A percentile compares a stretch with the other conserved stretches of the same genome.
Conservation (phyloP, 1,140 invertebrate genomes). For the Eupeodes corollae region DNA sequence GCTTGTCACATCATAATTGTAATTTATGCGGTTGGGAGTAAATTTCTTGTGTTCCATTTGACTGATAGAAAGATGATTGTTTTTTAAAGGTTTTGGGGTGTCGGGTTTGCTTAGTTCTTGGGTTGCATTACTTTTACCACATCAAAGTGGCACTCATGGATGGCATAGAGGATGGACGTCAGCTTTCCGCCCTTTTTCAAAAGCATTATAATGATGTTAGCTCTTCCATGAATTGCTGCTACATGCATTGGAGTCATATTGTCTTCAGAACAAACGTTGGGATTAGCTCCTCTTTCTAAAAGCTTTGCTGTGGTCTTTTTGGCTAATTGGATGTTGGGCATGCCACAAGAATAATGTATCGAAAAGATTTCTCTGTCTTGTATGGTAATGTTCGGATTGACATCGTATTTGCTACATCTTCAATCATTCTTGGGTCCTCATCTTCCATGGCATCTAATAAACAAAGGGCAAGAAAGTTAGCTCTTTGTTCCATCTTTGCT, state of each 20-base stretch:
- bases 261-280: conserved; percentile 62
- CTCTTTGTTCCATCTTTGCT: conserved; percentile 28
- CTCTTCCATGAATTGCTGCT: conserved; percentile 66
- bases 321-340: conserved; percentile 51
- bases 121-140: conserved; percentile 40
- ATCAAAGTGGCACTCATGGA: conserved; percentile 52
- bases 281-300: conserved; percentile 50
- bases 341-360: conserved; percentile 65
- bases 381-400: conserved; percentile 56
- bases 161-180: conserved; percentile 60
- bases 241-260: conserved; percentile 74
- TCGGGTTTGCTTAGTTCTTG: not conserved
- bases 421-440: conserved; percentile 48
- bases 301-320: conserved; percentile 52
- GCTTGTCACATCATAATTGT: conserved; percentile 31
- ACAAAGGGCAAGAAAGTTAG: conserved; percentile 42
- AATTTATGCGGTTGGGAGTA: conserved; percentile 24
- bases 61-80: not conserved
- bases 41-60: conserved; percentile 2
- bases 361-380: conserved; percentile 58
- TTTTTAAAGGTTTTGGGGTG: not conserved
- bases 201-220: conserved; percentile 56
- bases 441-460: conserved; percentile 46
- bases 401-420: conserved; percentile 45
- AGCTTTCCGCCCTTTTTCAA: conserved; percentile 63